These are phyloP conservation scores for Colistium nudipinnis DNA, from an alignment of 2,113 vertebrate species.

Conservation along the genomic window DNA sequence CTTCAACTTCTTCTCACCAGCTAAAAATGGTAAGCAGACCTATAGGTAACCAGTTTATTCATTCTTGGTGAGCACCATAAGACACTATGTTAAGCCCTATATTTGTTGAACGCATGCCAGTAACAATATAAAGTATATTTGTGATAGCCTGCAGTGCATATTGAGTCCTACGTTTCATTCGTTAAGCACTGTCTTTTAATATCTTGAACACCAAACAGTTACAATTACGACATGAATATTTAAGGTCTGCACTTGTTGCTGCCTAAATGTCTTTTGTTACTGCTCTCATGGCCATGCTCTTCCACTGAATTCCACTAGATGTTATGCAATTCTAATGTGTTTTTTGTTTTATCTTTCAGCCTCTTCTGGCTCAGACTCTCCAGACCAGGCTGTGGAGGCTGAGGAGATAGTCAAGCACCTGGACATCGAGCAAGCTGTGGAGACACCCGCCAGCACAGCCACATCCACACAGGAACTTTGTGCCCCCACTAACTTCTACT, in stretches of 20 bases:
- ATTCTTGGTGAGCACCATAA: neutral
- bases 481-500: constrained; percentile 82
- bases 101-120: neutral
- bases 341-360: constrained; percentile 67
- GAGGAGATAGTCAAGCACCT: constrained; percentile 97
- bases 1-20: constrained; percentile 98
- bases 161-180: neutral
- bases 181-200: neutral
- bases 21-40: constrained; percentile 90
- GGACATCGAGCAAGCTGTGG: constrained; percentile 93
- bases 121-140: neutral
- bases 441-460: constrained; percentile 89
- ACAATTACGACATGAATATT: neutral
- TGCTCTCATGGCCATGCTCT: neutral
- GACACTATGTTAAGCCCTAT: neutral
- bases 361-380: constrained; percentile 92
- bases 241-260: neutral
- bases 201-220: neutral
- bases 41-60: neutral
- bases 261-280: neutral
- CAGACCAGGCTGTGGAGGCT: constrained; percentile 92
- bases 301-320: neutral
- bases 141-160: neutral
- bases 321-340: neutral
- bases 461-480: constrained; percentile 86